Percentiles rank a stretch among this genome's conserved stretches.
phyloP scores from a whole-genome alignment of 2,797 vertebrate genomes.

The Chaetodon trifasciatus region DNA sequence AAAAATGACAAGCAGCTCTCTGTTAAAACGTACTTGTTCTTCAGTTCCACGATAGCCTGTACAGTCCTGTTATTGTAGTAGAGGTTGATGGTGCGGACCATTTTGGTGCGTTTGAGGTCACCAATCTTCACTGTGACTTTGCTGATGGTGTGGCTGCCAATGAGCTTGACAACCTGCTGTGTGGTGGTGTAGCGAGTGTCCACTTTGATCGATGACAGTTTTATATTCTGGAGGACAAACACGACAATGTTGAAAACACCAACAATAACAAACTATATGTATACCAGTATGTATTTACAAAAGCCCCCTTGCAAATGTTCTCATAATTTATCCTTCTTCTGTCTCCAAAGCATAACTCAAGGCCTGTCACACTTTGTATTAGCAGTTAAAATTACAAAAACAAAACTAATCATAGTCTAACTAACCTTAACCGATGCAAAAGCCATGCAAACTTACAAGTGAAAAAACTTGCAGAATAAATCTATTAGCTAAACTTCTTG shows the following conservation, averaged over 20 bases:
- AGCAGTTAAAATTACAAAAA: background rate
- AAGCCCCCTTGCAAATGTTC: background rate
- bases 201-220: conserved; percentile 99
- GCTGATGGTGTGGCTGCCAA: conserved; percentile 99
- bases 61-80: conserved; percentile 99
- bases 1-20: background rate
- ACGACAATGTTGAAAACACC: conserved; percentile 7
- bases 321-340: background rate
- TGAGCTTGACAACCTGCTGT: conserved; percentile 98
- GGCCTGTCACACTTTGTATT: background rate
- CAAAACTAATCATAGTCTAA: background rate
- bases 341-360: background rate
- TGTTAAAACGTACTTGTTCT: conserved; percentile 92
- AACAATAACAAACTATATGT: background rate
- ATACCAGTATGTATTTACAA: background rate
- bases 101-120: conserved; percentile 98
- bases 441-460: background rate
- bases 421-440: background rate
- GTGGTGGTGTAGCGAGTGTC: conserved; percentile 99
- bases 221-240: conserved; percentile 91
- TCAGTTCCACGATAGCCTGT: conserved; percentile 98
- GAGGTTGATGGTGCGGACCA: conserved; percentile 98
- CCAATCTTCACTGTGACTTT: conserved; percentile 99
- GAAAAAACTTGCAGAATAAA: background rate
- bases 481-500: background rate